A percentile compares a stretch with the other conserved stretches of the same genome.
phyloP scores from a whole-genome alignment of 2,113 vertebrate genomes.

The Mohoua ochrocephala region DNA sequence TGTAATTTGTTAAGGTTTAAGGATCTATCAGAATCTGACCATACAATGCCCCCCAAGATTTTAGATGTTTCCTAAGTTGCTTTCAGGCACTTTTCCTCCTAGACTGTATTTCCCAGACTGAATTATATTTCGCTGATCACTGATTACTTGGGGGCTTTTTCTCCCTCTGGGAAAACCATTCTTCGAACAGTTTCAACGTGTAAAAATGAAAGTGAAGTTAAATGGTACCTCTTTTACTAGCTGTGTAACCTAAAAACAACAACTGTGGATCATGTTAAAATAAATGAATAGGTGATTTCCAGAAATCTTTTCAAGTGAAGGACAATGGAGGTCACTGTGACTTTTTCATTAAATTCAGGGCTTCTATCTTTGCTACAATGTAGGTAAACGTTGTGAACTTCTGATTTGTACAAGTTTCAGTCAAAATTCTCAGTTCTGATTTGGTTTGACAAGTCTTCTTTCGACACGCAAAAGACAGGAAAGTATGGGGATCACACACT shows the following conservation, averaged over 20 bases:
- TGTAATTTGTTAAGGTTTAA: background rate
- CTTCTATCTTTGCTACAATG: background rate
- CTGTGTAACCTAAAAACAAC: background rate
- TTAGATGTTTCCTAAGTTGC: background rate
- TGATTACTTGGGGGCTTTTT: background rate
- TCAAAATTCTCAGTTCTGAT: slow-evolving; percentile 5
- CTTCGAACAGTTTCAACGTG: background rate
- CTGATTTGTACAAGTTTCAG: background rate
- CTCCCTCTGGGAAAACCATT: background rate
- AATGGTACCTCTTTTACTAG: background rate
- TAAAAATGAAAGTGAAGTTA: background rate
- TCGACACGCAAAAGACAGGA: background rate
- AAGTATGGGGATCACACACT: slow-evolving; percentile 14
- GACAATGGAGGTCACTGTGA: background rate
- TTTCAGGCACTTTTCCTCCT: background rate
- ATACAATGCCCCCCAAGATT: background rate
- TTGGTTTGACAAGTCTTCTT: slow-evolving; percentile 21
- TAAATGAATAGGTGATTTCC: background rate
- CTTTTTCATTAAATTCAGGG: background rate
- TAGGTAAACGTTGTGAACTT: background rate
- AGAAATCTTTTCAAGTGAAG: background rate
- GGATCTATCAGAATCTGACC: background rate
- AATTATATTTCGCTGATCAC: background rate
- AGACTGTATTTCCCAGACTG: background rate
- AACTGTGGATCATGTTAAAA: background rate